Evolutionary conservation across 2,113 vertebrate genomes (phyloP), one percentile per base, ranked within the genome.

Genomic region (Lamprotornis superbus): DNA sequence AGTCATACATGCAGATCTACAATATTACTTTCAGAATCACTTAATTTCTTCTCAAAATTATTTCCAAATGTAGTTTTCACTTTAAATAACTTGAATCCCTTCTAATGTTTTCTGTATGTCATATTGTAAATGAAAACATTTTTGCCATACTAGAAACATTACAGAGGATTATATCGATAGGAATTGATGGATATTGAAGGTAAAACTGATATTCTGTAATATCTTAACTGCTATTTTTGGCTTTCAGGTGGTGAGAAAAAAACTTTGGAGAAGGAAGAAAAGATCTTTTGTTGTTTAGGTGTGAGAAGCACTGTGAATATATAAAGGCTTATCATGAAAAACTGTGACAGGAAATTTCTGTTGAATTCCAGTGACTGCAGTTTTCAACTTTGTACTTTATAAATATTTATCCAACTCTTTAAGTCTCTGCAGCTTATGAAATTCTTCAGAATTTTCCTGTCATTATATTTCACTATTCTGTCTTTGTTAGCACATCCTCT

Each of bases 401-500:
- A 96, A 96, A 93, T 96, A 96, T 97, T 93, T 96, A 95, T 95
- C 40, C 61, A 86, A 30, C 39, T 80, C 56, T 40, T 89, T 67
- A 90, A 67, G 57, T 84, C 78, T 25, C 57, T 91, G 15, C 47
- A 53, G 28, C 77, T 88, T 91, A 78, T 88, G 15, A 90, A 89
- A 93, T 77, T 91, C 70, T 76, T 69, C 23, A 94, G 69, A 76
- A 64, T 87, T 85, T 93, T 77, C 39, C 49, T 52, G 74, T 93
- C 71, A 85, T 80, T 46, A 25, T 87, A 79, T 92, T 82, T 85
- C 46, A 64, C 59, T 65, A 28, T 53, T 88, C 67, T 63, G 42
- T 53, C 56, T 93, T 95, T 80, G 11, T 75, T 93, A 79, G 9
- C 28, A 39, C 31, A 46, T 68, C 57, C 5, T 83, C 57, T 73